Percentiles rank a stretch among this genome's conserved stretches.
Conservation (phyloP, 2,888 invertebrate species). For the Schrankia costaestrigalis region DNA sequence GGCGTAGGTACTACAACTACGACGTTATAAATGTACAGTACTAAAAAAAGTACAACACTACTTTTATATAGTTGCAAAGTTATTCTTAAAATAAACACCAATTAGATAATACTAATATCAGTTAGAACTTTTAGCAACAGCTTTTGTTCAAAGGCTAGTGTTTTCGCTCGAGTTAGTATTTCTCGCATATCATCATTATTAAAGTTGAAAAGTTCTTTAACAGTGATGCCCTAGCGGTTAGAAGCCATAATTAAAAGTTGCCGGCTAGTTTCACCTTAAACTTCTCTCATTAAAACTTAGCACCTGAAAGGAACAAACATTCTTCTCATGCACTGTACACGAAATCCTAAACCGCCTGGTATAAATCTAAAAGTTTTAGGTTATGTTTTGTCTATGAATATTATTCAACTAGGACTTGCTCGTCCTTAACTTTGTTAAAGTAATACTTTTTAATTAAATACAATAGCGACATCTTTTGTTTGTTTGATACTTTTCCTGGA, state of each 20-base stretch:
- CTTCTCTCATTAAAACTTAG: constrained; percentile 74
- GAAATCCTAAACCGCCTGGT: constrained; percentile 48
- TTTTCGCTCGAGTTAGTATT: constrained; percentile 34
- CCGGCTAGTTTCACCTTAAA: constrained; percentile 67
- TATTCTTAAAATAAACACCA: no score
- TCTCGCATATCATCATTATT: constrained; percentile 55
- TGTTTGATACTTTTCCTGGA: no score
- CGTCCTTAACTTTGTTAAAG: no score
- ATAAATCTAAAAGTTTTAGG: constrained; percentile 35
- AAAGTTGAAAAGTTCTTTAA: constrained; percentile 50
- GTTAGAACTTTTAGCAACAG: not conserved
- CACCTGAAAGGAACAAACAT: constrained; percentile 66
- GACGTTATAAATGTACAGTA: no score
- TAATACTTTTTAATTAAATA: no score
- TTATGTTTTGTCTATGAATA: constrained; percentile 8
- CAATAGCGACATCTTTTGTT: no score
- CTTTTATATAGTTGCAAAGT: no score
- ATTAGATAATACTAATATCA: no score
- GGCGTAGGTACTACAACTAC: no score
- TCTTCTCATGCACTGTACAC: constrained; percentile 50
- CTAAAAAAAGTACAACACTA: no score
- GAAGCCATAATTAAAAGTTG: constrained; percentile 71
- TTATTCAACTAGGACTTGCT: not conserved
- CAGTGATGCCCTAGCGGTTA: constrained; percentile 51
- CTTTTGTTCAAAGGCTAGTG: constrained; percentile 6